These are phyloP conservation scores for Microtus richardsoni DNA, from an alignment of 2,113 vertebrate species.

Conservation along the genomic window DNA sequence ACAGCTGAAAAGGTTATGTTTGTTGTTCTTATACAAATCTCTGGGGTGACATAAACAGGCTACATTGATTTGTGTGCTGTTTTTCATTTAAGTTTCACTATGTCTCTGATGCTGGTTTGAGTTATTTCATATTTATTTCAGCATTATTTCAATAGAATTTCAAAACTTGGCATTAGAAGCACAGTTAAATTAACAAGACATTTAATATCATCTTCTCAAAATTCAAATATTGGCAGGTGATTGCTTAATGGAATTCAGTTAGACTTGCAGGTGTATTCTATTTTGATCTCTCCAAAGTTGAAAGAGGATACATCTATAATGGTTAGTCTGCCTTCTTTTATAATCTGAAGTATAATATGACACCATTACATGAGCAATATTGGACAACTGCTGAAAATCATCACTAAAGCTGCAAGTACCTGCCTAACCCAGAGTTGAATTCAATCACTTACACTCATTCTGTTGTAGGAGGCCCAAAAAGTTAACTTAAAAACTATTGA, in stretches of 20 bases:
- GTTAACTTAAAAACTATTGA: not conserved
- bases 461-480: not conserved
- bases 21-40: slow-evolving; percentile 89
- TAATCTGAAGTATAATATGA: slow-evolving; percentile 25
- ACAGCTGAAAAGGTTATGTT: slow-evolving; percentile 91
- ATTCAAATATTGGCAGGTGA: slow-evolving; percentile 81
- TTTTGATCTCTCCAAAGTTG: slow-evolving; percentile 70
- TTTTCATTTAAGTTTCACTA: slow-evolving; percentile 81
- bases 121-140: slow-evolving; percentile 58
- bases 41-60: slow-evolving; percentile 86
- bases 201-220: slow-evolving; percentile 76
- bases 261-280: slow-evolving; percentile 79
- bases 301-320: slow-evolving; percentile 54
- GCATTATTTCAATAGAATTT: slow-evolving; percentile 20
- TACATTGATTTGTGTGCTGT: slow-evolving; percentile 82
- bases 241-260: slow-evolving; percentile 77
- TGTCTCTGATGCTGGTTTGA: slow-evolving; percentile 65
- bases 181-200: slow-evolving; percentile 75
- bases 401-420: not conserved
- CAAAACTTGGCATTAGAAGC: slow-evolving; percentile 64
- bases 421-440: not conserved
- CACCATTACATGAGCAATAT: not conserved
- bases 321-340: slow-evolving; percentile 56
- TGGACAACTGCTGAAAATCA: not conserved
- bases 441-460: not conserved